Evolutionary conservation across 2,888 invertebrate genomes (phyloP).

Genomic region (Omphaloscelis lunosa): DNA sequence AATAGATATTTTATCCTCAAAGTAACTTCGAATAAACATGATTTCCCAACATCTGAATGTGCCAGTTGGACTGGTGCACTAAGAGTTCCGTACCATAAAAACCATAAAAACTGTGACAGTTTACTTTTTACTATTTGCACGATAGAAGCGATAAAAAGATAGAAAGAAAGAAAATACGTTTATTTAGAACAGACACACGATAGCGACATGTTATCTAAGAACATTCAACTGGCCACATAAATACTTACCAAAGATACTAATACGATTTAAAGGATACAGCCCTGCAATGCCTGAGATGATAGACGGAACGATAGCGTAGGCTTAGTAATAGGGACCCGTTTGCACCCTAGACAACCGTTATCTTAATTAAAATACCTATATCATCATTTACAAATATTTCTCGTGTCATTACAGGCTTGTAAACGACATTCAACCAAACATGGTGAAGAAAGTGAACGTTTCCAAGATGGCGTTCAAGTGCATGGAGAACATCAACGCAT

Average conservation of each 20-base stretch:
- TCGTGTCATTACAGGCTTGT: constrained; percentile 92
- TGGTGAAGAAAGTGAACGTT: constrained; percentile 97
- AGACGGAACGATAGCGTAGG: neutral
- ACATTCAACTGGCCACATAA: neutral
- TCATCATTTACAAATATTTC: neutral
- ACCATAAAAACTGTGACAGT: neutral
- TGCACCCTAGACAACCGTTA: no score
- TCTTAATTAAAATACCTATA: neutral
- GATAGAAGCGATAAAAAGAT: neutral
- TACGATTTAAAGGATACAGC: neutral
- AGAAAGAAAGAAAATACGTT: no score
- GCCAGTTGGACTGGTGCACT: no score
- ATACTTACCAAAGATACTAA: neutral
- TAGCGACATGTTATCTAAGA: neutral
- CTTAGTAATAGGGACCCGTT: neutral
- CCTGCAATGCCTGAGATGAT: neutral
- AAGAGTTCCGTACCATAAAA: neutral
- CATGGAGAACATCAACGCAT: constrained; percentile 99
- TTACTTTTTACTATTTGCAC: neutral
- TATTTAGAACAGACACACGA: no score
- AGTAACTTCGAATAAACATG: neutral
- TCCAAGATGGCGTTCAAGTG: constrained; percentile 98
- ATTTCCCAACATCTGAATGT: neutral
- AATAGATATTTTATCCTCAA: constrained; percentile 15
- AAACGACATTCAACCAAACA: constrained; percentile 95